A percentile compares a stretch with the other conserved stretches of the same genome.
Conservation (phyloP, 2,888 invertebrate genomes). For the Chorisops tibialis region DNA sequence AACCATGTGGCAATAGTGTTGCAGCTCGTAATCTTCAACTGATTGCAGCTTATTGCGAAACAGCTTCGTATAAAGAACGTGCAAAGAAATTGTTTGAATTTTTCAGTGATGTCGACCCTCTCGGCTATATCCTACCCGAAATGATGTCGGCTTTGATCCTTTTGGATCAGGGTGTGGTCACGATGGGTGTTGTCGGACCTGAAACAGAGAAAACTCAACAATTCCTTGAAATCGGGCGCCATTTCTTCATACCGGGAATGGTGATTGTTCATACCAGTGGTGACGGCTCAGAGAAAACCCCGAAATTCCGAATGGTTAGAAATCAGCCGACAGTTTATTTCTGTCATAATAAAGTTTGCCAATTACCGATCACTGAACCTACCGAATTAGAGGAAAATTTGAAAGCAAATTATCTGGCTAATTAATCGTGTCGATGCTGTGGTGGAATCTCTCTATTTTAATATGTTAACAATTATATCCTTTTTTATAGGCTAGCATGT, state of each 20-base stretch:
- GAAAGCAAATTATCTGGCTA: constrained; percentile 41
- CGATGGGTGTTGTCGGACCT: constrained; percentile 51
- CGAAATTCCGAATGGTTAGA: constrained; percentile 50
- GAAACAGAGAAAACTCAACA: constrained; percentile 43
- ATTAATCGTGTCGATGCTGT: not conserved
- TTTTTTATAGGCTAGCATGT: too few relatives aligned
- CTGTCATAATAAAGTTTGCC: constrained; percentile 50
- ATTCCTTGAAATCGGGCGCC: constrained; percentile 46
- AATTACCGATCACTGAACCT: constrained; percentile 49
- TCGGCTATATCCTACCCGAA: constrained; percentile 50
- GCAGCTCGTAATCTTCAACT: constrained; percentile 76
- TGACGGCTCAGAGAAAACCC: constrained; percentile 42
- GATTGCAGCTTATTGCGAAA: constrained; percentile 64
- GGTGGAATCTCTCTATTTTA: not conserved
- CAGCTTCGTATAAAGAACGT: constrained; percentile 41
- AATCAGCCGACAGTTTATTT: constrained; percentile 50
- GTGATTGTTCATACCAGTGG: constrained; percentile 44
- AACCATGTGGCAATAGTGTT: constrained; percentile 90
- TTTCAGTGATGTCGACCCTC: constrained; percentile 42
- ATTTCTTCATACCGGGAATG: constrained; percentile 50
- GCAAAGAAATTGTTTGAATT: constrained; percentile 44
- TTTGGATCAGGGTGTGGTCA: constrained; percentile 46
- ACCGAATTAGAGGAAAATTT: constrained; percentile 45
- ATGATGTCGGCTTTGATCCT: constrained; percentile 49
- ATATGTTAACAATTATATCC: too few relatives aligned